Evolutionary conservation across 1,140 invertebrate genomes (phyloP), one percentile per base, ranked within the genome.

Genomic region (Cydia amplana): DNA sequence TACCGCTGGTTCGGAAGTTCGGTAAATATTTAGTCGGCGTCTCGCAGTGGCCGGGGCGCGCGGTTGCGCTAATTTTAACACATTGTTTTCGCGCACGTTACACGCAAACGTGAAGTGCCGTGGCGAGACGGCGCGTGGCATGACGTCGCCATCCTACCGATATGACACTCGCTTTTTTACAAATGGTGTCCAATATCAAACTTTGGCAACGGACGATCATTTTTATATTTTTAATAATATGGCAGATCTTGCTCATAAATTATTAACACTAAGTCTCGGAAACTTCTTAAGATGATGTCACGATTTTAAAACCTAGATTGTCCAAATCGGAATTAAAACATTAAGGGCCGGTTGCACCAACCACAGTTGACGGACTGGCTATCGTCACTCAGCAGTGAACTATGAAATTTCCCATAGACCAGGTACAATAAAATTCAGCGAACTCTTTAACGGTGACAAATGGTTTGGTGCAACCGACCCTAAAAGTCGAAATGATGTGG

Each of bases 11-110:
- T n/a, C 65, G 32, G 65, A 43, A 70, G 65, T 70, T 36, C 16
- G 65, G 36, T 70, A 70, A 70, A 70, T 70, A 70, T 70, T 70
- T 70, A 70, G 65, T 70, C 65, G 65, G 65, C 65, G 65, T 70
- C 65, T 70, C 28, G 65, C 16, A 20, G 65, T 36, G 65, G 28
- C 65, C n/a, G 16, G 65, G 32, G 65, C 65, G 23, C 63, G 16
- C 28, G 65, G 32, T 18, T 16, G 65, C 16, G 65, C 65, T 70
- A 70, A 70, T 36, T 70, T 36, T 70, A 70, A 36, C 65, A 70
- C 65, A 18, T 70, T 70, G 25, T 70, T 60, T 60, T 60, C 18
- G 55, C 55, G 55, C 55, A 60, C 55, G 55, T 60, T 70, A 40
- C 65, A 36, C 32, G 32, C 65, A 5, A 36, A 36, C 65, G 65